Percentiles rank a stretch among this genome's conserved stretches.
Evolutionary conservation across 2,797 vertebrate species (phyloP).

Genomic region (Pipistrellus nathusii): DNA sequence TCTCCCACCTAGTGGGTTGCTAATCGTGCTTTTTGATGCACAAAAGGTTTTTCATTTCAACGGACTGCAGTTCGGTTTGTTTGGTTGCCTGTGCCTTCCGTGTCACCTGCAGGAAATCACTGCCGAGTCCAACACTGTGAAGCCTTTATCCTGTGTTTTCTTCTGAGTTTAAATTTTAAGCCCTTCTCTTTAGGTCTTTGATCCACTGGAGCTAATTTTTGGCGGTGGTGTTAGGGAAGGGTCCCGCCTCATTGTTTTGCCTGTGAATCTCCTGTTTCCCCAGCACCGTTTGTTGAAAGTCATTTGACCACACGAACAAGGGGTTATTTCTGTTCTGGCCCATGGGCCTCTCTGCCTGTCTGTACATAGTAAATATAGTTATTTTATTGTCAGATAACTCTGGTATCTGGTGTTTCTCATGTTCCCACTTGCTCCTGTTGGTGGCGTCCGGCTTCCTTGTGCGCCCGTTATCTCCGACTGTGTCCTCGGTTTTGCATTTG

Average conservation of each 20-base stretch:
- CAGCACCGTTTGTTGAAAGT: too few relatives aligned
- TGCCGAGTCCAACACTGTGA: neutral
- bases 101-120: neutral
- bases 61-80: neutral
- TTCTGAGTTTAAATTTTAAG: too few relatives aligned
- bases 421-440: neutral
- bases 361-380: neutral
- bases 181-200: neutral
- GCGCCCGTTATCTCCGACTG: neutral
- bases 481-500: neutral
- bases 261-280: neutral
- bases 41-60: neutral
- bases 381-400: neutral
- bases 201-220: neutral
- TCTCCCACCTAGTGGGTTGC: neutral
- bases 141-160: neutral
- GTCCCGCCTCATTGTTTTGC: neutral
- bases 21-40: neutral
- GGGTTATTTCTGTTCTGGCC: neutral
- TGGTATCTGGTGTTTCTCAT: neutral
- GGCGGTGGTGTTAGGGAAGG: neutral
- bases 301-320: rapidly evolving
- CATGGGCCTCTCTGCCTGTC: neutral
- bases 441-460: neutral
- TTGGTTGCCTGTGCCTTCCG: neutral